A percentile compares a stretch with the other conserved stretches of the same genome.
These are phyloP conservation scores for Eira barbara DNA, from an alignment of 2,113 vertebrate species.

Conservation along the genomic window DNA sequence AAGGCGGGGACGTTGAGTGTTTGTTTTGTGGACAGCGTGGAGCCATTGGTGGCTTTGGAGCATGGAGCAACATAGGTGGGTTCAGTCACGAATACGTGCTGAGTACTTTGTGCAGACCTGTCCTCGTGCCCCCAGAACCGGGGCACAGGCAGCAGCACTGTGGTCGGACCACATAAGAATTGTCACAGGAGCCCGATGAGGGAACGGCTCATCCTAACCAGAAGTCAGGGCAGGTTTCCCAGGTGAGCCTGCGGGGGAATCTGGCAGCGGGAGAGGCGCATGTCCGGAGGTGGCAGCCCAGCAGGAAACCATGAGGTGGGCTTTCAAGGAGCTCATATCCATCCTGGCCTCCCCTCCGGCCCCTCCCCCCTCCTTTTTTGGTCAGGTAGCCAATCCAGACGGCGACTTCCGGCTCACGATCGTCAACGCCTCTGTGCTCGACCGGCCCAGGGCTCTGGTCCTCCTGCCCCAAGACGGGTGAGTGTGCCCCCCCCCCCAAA, in stretches of 20 bases:
- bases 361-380: background rate
- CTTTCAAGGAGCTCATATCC: background rate
- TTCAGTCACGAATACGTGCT: fast-evolving
- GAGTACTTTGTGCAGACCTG: background rate
- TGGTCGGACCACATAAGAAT: background rate
- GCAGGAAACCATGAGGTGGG: fast-evolving
- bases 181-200: background rate
- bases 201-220: background rate
- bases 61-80: fast-evolving
- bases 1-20: background rate
- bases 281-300: background rate
- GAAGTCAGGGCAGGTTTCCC: background rate
- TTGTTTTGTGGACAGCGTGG: background rate
- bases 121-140: fast-evolving
- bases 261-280: fast-evolving
- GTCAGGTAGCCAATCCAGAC: slow-evolving; percentile 93
- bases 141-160: background rate
- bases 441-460: slow-evolving; percentile 93
- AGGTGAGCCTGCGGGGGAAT: background rate
- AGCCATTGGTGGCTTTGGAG: background rate
- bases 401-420: slow-evolving; percentile 93
- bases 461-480: slow-evolving; percentile 93
- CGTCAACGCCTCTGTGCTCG: slow-evolving; percentile 92
- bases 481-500: slow-evolving; percentile 36
- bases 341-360: background rate